Evolutionary conservation across 1,140 invertebrate species (phyloP).

Genomic region (Mizuhopecten yessoensis): DNA sequence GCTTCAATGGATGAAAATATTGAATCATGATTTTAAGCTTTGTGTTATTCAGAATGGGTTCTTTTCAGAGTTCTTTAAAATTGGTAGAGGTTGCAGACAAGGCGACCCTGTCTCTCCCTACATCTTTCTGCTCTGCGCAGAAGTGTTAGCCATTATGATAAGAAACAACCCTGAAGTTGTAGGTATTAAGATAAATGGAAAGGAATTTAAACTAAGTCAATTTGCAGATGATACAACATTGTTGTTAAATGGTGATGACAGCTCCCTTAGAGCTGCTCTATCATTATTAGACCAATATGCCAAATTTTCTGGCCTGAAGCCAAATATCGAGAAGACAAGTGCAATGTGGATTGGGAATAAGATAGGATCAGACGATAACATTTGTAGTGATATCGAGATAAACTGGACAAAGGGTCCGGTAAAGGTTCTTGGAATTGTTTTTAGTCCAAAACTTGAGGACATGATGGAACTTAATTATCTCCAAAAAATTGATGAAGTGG

Average conservation of each 20-base stretch:
- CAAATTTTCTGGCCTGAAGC: constrained; percentile 5
- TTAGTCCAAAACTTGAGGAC: too few species aligned
- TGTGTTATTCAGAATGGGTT: constrained; percentile 6
- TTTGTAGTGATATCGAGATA: too few species aligned
- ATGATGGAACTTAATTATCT: too few species aligned
- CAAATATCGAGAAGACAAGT: neutral
- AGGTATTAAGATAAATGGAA: constrained; percentile 11
- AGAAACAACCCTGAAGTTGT: neutral
- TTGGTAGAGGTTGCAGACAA: constrained; percentile 46
- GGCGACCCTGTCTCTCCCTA: constrained; percentile 46
- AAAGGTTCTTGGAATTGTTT: too few species aligned
- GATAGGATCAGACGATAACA: too few species aligned
- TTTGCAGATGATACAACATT: constrained; percentile 49
- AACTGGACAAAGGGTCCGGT: too few species aligned
- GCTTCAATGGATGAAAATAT: neutral
- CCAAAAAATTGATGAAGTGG: too few species aligned
- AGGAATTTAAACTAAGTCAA: constrained; percentile 41
- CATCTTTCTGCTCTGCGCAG: constrained; percentile 44
- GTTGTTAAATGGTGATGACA: neutral
- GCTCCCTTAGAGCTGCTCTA: neutral
- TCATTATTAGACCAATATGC: neutral
- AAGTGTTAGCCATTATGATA: constrained; percentile 44
- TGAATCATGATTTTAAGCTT: constrained; percentile 14
- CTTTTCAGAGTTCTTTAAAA: constrained; percentile 47
- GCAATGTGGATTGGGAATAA: neutral